Conservation (phyloP, 2,113 vertebrate species). For the Ochotona princeps region DNA sequence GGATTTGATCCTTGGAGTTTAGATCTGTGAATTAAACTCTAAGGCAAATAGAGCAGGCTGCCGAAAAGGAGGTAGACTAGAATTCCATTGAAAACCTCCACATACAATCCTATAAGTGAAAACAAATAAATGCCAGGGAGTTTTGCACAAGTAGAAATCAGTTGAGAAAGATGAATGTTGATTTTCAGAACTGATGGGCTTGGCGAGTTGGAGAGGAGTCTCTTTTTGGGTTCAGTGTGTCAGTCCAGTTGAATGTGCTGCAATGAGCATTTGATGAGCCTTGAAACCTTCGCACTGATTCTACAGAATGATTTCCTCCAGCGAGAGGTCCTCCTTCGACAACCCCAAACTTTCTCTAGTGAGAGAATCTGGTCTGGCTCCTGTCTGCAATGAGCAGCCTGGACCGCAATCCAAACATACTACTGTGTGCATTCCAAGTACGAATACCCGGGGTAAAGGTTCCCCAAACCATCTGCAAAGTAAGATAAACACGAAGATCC, state of each 20-base stretch:
- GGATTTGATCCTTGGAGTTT: background rate
- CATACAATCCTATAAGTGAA: background rate
- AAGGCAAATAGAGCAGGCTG: background rate
- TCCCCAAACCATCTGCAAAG: slow-evolving; percentile 23
- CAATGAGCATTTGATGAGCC: background rate
- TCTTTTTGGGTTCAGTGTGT: slow-evolving; percentile 8
- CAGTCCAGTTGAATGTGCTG: slow-evolving; percentile 1
- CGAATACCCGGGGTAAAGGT: background rate
- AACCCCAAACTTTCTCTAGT: background rate
- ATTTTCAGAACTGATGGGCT: slow-evolving; percentile 30
- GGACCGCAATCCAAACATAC: background rate
- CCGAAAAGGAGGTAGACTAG: background rate
- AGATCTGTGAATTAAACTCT: background rate
- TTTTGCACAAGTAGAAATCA: background rate
- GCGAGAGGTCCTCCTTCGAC: background rate
- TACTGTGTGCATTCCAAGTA: background rate
- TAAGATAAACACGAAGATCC: background rate
- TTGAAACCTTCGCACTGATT: slow-evolving; percentile 15
- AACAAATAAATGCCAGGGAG: background rate
- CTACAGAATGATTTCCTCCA: slow-evolving; percentile 34
- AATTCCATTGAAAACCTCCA: background rate
- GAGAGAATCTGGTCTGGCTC: slow-evolving; percentile 29
- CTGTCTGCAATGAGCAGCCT: background rate
- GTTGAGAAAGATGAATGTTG: background rate
- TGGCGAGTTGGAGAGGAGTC: background rate